Evolutionary conservation across 1,140 invertebrate species (phyloP), one percentile per base, ranked within the genome.

Genomic region (Chymomyza costata): DNA sequence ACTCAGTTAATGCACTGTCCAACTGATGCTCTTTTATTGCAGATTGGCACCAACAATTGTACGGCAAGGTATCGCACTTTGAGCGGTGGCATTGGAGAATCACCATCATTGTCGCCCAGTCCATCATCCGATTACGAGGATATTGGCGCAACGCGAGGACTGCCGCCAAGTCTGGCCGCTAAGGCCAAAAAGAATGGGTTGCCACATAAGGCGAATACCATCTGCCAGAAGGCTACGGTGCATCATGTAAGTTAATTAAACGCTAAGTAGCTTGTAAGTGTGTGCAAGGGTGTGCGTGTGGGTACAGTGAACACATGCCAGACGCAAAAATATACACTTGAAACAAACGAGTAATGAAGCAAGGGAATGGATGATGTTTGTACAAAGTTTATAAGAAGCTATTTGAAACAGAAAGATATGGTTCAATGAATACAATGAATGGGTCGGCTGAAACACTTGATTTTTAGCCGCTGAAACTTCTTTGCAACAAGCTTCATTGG

Each of bases 171-270:
- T 14, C 3, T 80, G 39, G 64, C 64, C 10, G 74, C 68, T 6
- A 85, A 85, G 61, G 69, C 57, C 52, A 85, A 85, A 76, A 85
- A 85, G 74, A 85, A 85, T 50, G 83, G 84, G 10, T 28, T 81
- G 37, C 71, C 82, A 16, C 84, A 84, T 44, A 86, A 86, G 81
- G 82, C 78, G 63, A 85, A 84, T 39, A 85, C 82, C 25, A 86
- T 86, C 62, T 85, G 84, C 51, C 84, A 85, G 56, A 86, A 86
- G 58, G 84, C 83, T 45, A 86, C 83, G 45, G 84, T 86, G 59
- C 84, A 85, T 83, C 84, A 86, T 67, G 84, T 86, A 85, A 86
- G 84, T 84, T 69, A 67, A 85, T 82, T 82, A 82, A 76, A 64
- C 62, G 47, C 52, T 57, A 45, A 64, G 21, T 8, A 25, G 21